phyloP scores from a whole-genome alignment of 2,113 vertebrate genomes.

The Triplophysa dalaica region DNA sequence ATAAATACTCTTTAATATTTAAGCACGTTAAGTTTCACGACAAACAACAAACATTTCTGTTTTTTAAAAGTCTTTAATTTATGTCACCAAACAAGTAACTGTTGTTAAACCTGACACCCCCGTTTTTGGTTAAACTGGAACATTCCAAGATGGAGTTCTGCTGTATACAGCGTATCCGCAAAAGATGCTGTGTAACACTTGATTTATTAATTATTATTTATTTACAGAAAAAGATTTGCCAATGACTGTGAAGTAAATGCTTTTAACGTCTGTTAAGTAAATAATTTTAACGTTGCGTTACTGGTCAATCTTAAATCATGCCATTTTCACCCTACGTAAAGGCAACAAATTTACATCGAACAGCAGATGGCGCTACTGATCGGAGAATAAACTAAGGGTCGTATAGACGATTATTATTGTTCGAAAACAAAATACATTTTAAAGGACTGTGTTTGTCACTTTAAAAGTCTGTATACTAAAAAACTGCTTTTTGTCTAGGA shows the following conservation, averaged over 20 bases:
- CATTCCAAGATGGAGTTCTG: slow-evolving; percentile 57
- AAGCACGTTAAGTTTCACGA: not conserved
- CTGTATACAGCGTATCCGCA: not conserved
- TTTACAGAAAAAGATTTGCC: not conserved
- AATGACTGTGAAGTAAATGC: too few species aligned
- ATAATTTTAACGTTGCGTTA: not conserved
- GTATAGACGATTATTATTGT: too few species aligned
- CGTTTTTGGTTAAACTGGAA: slow-evolving; percentile 52
- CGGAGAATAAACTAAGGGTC: not conserved
- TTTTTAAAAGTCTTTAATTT: not conserved
- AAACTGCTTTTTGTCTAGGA: too few species aligned
- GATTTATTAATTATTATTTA: too few species aligned
- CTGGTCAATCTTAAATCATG: not conserved
- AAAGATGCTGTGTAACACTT: too few species aligned
- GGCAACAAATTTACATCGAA: not conserved
- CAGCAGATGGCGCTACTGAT: slow-evolving; percentile 53
- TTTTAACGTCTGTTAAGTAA: not conserved
- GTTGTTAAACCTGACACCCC: not conserved
- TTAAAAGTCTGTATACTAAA: too few species aligned
- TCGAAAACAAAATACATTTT: too few species aligned
- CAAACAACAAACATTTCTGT: not conserved
- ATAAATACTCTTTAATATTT: not conserved
- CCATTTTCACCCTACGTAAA: not conserved
- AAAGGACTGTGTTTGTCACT: too few species aligned
- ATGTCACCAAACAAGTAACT: not conserved